phyloP scores from a whole-genome alignment of 2,888 invertebrate species.

The Drosophila gaucha region DNA sequence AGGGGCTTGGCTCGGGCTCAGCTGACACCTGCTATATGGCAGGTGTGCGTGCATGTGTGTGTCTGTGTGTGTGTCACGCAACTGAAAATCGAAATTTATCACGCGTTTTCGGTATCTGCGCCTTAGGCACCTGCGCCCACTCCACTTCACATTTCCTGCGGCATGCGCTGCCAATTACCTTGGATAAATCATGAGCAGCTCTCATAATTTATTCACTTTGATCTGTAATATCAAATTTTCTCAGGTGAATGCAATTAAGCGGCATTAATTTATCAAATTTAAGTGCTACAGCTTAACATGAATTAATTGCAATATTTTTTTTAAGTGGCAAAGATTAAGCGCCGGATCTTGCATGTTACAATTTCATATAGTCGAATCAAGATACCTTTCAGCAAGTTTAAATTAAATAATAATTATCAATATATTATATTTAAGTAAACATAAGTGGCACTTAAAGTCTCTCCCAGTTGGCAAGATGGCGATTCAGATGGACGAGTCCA shows the following conservation, averaged over 20 bases:
- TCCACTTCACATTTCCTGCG: slow-evolving; percentile 16
- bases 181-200: slow-evolving; percentile 36
- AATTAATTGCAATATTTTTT: slow-evolving; percentile 6
- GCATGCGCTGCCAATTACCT: slow-evolving; percentile 33
- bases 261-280: slow-evolving; percentile 1
- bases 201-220: slow-evolving; percentile 34
- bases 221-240: slow-evolving; percentile 36
- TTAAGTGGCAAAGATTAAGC: not conserved
- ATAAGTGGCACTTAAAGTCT: too few relatives aligned
- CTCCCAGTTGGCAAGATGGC: too few relatives aligned
- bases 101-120: slow-evolving; percentile 32
- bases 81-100: slow-evolving; percentile 48
- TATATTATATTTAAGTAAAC: too few relatives aligned
- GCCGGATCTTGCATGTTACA: not conserved
- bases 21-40: not conserved
- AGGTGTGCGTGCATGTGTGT: slow-evolving; percentile 19
- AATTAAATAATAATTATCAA: too few relatives aligned
- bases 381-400: not conserved
- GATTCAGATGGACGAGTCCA: not conserved
- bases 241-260: slow-evolving; percentile 10
- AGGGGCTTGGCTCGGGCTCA: slow-evolving; percentile 6
- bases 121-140: not conserved
- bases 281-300: not conserved
- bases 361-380: not conserved
- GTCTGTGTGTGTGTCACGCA: slow-evolving; percentile 27